Base-by-base conservation (phyloP, 2,797 vertebrate genomes). In the Scarus forsteni region DNA sequence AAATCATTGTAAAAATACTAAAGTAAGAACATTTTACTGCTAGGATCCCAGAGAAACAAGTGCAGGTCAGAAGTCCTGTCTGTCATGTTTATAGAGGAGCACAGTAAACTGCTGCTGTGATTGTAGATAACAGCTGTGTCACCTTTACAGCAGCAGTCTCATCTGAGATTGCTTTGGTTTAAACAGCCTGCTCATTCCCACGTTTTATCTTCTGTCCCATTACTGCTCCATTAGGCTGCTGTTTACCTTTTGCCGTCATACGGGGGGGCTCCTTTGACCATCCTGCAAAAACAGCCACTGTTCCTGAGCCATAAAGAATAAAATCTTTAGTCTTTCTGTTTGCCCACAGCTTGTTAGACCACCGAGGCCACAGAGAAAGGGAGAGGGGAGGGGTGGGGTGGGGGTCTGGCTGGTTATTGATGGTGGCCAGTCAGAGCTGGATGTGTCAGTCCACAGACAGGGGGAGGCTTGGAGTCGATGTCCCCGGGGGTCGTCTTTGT, bases 171-270 rank as follows among this genome's bases (percentile, higher is more conserved):
- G 77, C 77, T 80, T 72, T 62, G 74, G 83, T 91, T 89, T 92
- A 88, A 91, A 88, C 93, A 94, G 91, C 88, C 87, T 88, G 91
- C 86, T 86, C 69, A 73, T 90, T 94, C 93, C 87, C 94, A 94
- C 93, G 89, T 59, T 92, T 83, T 85, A 70, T 90, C 84, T 80
- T 54, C 66, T 56, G 58, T 63, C 70, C 88, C 61, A 85, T 89
- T 87, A 90, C 84, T 66, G 81, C 75, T 63, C 83, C 84, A 90
- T 90, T 91, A 91, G 65, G 10, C 71, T 70, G 71, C 73, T 89
- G 86, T 93, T 94, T 92, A 85, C 89, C 73, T 81, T n/a, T n/a
- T 85, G 85, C 74, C 74, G 70, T 81, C 72, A 50, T 52, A 48
- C 16, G 45, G 70, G 65, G 70, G 65, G 70, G 52, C 68, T 68